Evolutionary conservation across 2,113 vertebrate genomes (phyloP).

Genomic region (Amblyornis subalaris): DNA sequence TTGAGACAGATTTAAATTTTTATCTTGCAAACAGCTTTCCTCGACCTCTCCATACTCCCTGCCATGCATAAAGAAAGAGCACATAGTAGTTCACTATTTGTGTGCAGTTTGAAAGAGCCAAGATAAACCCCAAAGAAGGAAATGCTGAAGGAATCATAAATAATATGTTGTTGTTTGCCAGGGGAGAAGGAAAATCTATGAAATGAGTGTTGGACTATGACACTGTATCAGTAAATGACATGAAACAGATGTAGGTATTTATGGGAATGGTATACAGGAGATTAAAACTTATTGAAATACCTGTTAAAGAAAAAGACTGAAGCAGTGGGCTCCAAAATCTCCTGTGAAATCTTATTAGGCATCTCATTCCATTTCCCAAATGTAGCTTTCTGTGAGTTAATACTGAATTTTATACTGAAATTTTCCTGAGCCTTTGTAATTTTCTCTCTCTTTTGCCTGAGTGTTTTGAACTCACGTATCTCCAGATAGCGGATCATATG

Average conservation of each 20-base stretch:
- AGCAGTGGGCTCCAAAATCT: neutral
- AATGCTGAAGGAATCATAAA: slow-evolving; percentile 37
- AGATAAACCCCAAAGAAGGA: slow-evolving; percentile 38
- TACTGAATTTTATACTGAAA: neutral
- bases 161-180: slow-evolving; percentile 43
- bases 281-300: neutral
- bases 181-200: neutral
- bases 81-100: neutral
- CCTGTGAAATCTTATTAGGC: neutral
- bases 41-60: neutral
- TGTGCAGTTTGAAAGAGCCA: slow-evolving; percentile 30
- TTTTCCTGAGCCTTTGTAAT: neutral
- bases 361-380: neutral
- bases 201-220: neutral
- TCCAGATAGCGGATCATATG: neutral
- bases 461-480: neutral
- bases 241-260: slow-evolving; percentile 42
- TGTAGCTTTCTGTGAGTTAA: neutral
- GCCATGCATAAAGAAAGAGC: neutral
- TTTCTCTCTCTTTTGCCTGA: neutral
- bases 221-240: slow-evolving; percentile 10
- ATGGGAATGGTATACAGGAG: neutral
- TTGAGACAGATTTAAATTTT: neutral
- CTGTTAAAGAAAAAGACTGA: neutral
- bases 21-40: neutral